phyloP scores from a whole-genome alignment of 1,140 invertebrate species.

The Lerema accius region DNA sequence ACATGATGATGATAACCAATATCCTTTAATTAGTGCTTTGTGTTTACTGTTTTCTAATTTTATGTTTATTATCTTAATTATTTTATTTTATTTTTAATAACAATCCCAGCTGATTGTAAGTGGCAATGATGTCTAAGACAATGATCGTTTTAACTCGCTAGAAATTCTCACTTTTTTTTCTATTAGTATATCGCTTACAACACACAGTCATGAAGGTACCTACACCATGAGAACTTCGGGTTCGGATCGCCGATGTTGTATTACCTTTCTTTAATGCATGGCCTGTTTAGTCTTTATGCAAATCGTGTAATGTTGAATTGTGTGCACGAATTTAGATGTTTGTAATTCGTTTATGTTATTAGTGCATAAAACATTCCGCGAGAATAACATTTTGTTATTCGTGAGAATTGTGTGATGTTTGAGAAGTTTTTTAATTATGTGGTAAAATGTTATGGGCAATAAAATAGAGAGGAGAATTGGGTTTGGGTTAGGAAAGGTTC shows the following conservation, averaged over 20 bases:
- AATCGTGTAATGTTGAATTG: conserved; percentile 26
- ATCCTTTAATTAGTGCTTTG: too few species aligned
- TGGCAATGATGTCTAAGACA: too few species aligned
- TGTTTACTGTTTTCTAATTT: too few species aligned
- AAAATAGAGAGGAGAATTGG: not conserved
- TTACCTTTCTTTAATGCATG: conserved; percentile 31
- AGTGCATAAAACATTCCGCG: conserved; percentile 6
- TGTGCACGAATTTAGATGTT: conserved; percentile 22
- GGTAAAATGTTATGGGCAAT: not conserved
- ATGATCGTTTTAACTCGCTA: too few species aligned
- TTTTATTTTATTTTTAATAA: too few species aligned
- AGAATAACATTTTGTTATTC: conserved; percentile 11
- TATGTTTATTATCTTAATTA: too few species aligned
- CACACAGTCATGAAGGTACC: not conserved
- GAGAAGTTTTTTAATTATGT: not conserved
- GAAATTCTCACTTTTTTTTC: too few species aligned
- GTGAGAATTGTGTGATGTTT: conserved; percentile 1
- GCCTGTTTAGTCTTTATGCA: conserved; percentile 28
- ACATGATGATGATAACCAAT: too few species aligned
- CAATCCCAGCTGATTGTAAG: too few species aligned
- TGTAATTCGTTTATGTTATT: conserved; percentile 21
- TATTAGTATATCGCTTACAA: not conserved
- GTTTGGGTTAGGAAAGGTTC: too few species aligned
- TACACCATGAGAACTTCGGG: conserved; percentile 16
- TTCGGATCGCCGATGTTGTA: conserved; percentile 12